A percentile compares a stretch with the other conserved stretches of the same genome.
phyloP scores from a whole-genome alignment of 2,888 invertebrate species.

The Drosophila trichaetosa region DNA sequence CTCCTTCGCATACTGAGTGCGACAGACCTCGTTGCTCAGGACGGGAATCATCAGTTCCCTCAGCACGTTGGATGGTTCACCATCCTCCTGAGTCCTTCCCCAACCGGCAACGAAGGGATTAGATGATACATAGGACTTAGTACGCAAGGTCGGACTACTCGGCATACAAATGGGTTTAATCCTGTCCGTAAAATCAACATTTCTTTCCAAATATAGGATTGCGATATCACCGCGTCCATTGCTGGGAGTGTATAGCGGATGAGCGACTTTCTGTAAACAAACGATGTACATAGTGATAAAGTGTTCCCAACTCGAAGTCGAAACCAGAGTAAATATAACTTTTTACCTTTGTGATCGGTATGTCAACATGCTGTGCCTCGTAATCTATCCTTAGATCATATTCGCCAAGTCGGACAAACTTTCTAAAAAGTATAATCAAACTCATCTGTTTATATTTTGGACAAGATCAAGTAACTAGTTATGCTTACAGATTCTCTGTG shows the following conservation, averaged over 20 bases:
- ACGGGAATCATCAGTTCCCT: constrained; percentile 91
- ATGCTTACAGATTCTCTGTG: too few species aligned
- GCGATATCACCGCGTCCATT: constrained; percentile 92
- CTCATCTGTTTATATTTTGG: too few species aligned
- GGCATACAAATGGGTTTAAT: constrained; percentile 95
- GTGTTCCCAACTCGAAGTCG: not conserved
- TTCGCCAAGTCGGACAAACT: too few species aligned
- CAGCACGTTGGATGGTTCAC: constrained; percentile 88
- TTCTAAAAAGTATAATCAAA: too few species aligned
- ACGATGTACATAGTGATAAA: not conserved
- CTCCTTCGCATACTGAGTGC: constrained; percentile 76
- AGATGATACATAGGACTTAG: constrained; percentile 86
- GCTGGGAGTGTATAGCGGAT: constrained; percentile 74
- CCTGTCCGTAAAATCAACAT: constrained; percentile 87
- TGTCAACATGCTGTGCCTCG: too few species aligned
- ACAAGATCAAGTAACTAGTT: too few species aligned
- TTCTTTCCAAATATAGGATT: constrained; percentile 87
- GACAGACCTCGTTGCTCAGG: constrained; percentile 87
- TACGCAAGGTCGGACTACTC: constrained; percentile 85
- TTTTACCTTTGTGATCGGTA: too few species aligned
- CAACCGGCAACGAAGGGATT: constrained; percentile 90
- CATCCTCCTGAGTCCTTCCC: constrained; percentile 85
- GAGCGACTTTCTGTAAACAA: constrained; percentile 59
- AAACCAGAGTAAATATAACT: not conserved
- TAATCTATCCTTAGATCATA: too few species aligned